Percentiles rank a stretch among this genome's conserved stretches.
These are phyloP conservation scores for Cisticola juncidis DNA, from an alignment of 2,113 vertebrate genomes.

Conservation along the genomic window DNA sequence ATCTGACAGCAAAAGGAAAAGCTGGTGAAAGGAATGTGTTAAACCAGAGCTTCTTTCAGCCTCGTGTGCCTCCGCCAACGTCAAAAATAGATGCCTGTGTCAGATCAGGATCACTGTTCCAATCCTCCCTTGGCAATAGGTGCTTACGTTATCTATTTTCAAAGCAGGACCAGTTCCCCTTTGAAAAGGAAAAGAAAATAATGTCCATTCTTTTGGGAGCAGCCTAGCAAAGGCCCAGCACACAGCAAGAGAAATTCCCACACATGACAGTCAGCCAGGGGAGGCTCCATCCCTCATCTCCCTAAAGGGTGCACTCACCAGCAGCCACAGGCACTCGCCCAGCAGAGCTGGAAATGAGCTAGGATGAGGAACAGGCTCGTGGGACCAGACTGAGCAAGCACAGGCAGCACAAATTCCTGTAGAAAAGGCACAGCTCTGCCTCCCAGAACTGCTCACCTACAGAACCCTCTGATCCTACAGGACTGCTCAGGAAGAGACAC, in stretches of 20 bases:
- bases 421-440: background rate
- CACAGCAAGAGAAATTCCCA: background rate
- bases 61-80: background rate
- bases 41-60: conserved; percentile 14
- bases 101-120: conserved; percentile 11
- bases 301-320: background rate
- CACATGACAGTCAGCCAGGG: background rate
- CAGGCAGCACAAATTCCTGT: background rate
- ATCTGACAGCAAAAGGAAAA: background rate
- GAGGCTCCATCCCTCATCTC: background rate
- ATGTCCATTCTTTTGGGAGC: background rate
- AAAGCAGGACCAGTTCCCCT: background rate
- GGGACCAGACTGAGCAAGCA: background rate
- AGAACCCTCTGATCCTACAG: background rate
- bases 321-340: background rate
- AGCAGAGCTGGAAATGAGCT: background rate
- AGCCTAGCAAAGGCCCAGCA: background rate
- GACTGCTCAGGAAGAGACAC: background rate
- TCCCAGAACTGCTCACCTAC: background rate
- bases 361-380: background rate
- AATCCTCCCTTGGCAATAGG: conserved; percentile 4
- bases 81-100: conserved; percentile 45
- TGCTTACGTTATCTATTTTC: background rate
- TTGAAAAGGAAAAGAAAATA: background rate
- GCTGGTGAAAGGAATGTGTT: conserved; percentile 12